Evolutionary conservation across 2,888 invertebrate genomes (phyloP), one percentile per base, ranked within the genome.

Genomic region (Leptinotarsa haldemani): DNA sequence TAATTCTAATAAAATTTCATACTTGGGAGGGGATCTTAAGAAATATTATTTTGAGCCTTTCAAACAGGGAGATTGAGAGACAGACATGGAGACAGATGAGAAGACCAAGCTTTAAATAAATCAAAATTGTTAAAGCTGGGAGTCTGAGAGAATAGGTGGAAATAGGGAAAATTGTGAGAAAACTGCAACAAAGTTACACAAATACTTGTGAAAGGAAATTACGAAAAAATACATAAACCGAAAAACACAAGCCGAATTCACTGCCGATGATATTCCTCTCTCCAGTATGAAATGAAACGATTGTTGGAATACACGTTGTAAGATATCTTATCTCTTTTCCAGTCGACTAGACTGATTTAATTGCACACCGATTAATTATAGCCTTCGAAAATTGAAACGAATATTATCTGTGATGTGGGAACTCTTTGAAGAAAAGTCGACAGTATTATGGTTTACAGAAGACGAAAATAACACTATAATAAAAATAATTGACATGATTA

Each of bases 291-390:
- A 18, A 9, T 9, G 56, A 22, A 56, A 56, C 25, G 20, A 56
- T 13, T 3, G 9, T 20, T 13, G 56, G 12, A 22, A 56, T 20
- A 56, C 22, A 56, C 22, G 53, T 2, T 4, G 22, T 12, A 56
- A 56, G 9, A 25, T 13, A 56, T 3, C 3, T 56, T 56, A 56
- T 56, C 56, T 22, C 20, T 4, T 56, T 56, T 56, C 56, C 56
- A 56, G 56, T 22, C 56, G 56, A 56, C 20, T 22, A 56, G 56
- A 22, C 22, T 18, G 22, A 56, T 56, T 56, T 56, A 56, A 56
- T 56, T 56, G 18, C 2, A 7, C 18, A 56, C 4, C 20, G 22
- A 56, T 22, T 56, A 56, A 56, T 56, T 56, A 56, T 15, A 15
- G 56, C 13, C 22, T 56, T 56, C 13, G 56, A 22, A 12, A 56